These are phyloP conservation scores for Microcebus jonahi DNA, from an alignment of 2,113 vertebrate genomes.

Conservation along the genomic window DNA sequence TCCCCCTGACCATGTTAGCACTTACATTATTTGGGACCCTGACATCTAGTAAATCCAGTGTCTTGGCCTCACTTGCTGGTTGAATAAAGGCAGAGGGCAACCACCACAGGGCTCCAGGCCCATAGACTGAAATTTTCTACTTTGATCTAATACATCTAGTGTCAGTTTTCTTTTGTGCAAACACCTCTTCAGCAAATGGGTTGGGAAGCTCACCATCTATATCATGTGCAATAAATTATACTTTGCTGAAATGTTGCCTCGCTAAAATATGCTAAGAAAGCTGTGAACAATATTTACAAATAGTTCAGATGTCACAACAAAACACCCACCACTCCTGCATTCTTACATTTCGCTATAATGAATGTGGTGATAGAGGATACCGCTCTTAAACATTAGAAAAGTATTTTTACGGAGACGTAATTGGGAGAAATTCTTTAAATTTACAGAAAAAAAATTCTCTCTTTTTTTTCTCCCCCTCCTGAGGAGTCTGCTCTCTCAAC, in stretches of 20 bases:
- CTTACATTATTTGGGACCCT: background rate
- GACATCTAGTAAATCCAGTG: background rate
- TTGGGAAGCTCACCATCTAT: conserved; percentile 77
- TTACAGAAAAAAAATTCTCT: conserved; percentile 65
- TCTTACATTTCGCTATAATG: conserved; percentile 79
- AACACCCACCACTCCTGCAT: conserved; percentile 84
- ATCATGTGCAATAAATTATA: conserved; percentile 85
- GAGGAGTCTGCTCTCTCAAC: conserved; percentile 72
- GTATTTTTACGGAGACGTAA: conserved; percentile 73
- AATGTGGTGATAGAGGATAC: conserved; percentile 82
- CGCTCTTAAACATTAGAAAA: conserved; percentile 77
- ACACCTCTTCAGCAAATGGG: conserved; percentile 68
- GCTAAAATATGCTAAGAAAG: conserved; percentile 86
- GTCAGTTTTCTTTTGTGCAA: conserved; percentile 49
- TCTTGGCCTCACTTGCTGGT: background rate
- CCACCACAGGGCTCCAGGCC: background rate
- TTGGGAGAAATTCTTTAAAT: conserved; percentile 79
- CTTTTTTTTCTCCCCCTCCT: background rate
- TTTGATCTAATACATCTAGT: background rate
- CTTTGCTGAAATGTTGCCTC: conserved; percentile 82
- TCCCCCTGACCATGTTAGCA: background rate
- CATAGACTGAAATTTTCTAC: background rate
- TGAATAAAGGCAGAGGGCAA: accelerated
- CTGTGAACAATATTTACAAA: conserved; percentile 89
- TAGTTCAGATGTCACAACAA: conserved; percentile 87